Evolutionary conservation across 2,888 invertebrate species (phyloP), one percentile per base, ranked within the genome.

Genomic region (Celastrina argiolus): DNA sequence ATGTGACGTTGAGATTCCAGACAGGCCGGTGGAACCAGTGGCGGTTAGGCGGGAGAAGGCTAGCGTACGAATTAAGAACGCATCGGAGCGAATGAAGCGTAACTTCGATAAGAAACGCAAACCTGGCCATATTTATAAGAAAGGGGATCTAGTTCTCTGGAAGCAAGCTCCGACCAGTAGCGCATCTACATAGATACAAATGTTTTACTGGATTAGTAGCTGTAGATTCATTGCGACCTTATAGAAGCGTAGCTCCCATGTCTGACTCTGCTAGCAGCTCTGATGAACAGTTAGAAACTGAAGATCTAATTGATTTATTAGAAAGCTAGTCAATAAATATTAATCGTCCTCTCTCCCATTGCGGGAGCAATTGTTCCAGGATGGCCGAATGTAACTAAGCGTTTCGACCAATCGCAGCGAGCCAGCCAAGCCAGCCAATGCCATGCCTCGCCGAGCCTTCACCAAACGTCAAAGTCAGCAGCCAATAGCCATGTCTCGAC

Each of bases 261-360:
- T 56, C 56, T 10, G 56, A 56, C 22, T 22, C 22, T 28, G 56
- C 22, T 22, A 56, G 56, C 28, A 56, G 56, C 28, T 58, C 56
- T 6, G 56, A 58, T n/a, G 56, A 28, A 8, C 56, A 58, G 28
- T n/a, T 14, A 3, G 28, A 28, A 10, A 28, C 56, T 7, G 56
- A 58, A 2, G 56, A 58, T 26, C 28, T 28, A 1, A 58, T 28
- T n/a, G 26, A 28, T 26, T n/a, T 26, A 8, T 58, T 28, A 6
- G 56, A 28, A 45, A n/a, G n/a, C n/a, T n/a, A n/a, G n/a, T n/a
- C n/a, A n/a, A n/a, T n/a, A n/a, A n/a, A n/a, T n/a, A n/a, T n/a
- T n/a, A n/a, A n/a, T n/a, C n/a, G n/a, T n/a, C n/a, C n/a, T n/a
- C n/a, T n/a, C n/a, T n/a, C n/a, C n/a, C n/a, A n/a, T n/a, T n/a